Conservation (phyloP, 1,140 invertebrate species). For the Tetramorium alpestre region DNA sequence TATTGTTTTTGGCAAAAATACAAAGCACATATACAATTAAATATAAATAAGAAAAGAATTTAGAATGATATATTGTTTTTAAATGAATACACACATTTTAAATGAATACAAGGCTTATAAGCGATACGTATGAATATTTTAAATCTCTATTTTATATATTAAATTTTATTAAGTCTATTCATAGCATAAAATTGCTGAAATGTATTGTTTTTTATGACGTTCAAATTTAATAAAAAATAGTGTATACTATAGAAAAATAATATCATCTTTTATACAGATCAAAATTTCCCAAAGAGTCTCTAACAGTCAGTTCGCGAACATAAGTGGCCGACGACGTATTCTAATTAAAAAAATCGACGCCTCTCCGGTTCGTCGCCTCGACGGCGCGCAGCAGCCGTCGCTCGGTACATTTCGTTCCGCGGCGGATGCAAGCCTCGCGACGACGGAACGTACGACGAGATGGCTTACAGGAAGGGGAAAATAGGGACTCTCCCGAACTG, state of each 20-base stretch:
- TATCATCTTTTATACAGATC: not conserved
- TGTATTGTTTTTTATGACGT: not conserved
- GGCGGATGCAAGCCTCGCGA: conserved; percentile 63
- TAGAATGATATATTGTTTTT: not conserved
- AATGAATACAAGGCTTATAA: not conserved
- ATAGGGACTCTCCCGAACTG: conserved; percentile 67
- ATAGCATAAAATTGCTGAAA: not conserved
- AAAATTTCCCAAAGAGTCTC: not conserved
- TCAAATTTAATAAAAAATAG: not conserved
- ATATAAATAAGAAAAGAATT: not conserved
- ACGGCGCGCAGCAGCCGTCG: conserved; percentile 69
- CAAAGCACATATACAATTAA: not conserved
- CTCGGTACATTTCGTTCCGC: conserved; percentile 55
- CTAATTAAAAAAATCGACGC: conserved; percentile 84
- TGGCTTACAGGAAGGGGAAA: conserved; percentile 52
- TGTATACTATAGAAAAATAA: not conserved
- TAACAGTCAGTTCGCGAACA: not conserved
- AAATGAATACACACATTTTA: not conserved
- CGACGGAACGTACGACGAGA: conserved; percentile 59
- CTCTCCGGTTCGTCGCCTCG: conserved; percentile 79
- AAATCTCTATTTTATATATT: not conserved
- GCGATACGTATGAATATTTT: not conserved
- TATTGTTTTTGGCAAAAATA: not conserved
- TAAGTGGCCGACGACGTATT: conserved; percentile 73
- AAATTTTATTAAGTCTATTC: not conserved